phyloP scores from a whole-genome alignment of 2,888 invertebrate species.

The Melanophora roralis region DNA sequence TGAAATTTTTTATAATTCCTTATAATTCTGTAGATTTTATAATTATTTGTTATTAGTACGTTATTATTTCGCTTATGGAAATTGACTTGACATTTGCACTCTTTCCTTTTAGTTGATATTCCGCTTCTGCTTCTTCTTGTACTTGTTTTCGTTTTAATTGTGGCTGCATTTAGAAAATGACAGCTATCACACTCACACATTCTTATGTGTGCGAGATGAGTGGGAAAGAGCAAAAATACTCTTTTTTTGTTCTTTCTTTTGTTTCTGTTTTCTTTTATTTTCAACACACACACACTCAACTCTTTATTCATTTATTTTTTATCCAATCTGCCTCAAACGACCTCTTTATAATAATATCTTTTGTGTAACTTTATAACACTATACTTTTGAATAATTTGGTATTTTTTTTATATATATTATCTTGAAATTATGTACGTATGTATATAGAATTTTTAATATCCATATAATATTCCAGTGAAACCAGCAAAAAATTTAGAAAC shows the following conservation, averaged over 20 bases:
- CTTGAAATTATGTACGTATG: background rate
- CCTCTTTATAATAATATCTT: slow-evolving; percentile 50
- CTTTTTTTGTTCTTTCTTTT: slow-evolving; percentile 25
- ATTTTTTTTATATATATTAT: background rate
- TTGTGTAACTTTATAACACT: background rate
- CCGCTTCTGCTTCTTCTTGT: slow-evolving; percentile 19
- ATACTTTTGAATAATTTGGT: slow-evolving; percentile 1
- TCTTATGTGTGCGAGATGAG: slow-evolving; percentile 38
- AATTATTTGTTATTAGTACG: slow-evolving; percentile 34
- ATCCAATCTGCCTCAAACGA: slow-evolving; percentile 50
- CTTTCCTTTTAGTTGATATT: slow-evolving; percentile 56
- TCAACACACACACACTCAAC: slow-evolving; percentile 12
- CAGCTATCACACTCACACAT: slow-evolving; percentile 66
- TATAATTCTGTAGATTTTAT: background rate
- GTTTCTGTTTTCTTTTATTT: background rate
- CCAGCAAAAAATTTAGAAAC: slow-evolving; percentile 23
- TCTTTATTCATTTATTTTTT: slow-evolving; percentile 12
- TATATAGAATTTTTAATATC: background rate
- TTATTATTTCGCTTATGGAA: slow-evolving; percentile 56
- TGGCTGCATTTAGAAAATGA: slow-evolving; percentile 56
- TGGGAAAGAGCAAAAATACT: slow-evolving; percentile 51
- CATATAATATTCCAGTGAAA: slow-evolving; percentile 3
- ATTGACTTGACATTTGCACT: slow-evolving; percentile 70
- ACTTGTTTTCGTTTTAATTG: slow-evolving; percentile 40
- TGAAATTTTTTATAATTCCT: slow-evolving; percentile 33